A percentile compares a stretch with the other conserved stretches of the same genome.
Conservation (phyloP, 2,113 vertebrate genomes). For the Peucedramus taeniatus region DNA sequence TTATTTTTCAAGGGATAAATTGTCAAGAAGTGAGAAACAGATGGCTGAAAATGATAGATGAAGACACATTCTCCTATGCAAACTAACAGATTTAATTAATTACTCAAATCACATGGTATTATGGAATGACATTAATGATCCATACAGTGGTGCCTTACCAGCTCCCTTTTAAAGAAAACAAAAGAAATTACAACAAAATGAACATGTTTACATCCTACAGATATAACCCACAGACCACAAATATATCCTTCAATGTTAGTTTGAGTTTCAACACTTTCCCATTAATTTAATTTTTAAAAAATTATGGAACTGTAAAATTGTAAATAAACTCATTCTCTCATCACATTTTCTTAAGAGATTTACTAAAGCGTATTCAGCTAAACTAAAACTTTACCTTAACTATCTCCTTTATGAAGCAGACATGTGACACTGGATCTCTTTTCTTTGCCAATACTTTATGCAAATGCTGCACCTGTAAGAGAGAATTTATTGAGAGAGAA, state of each 20-base stretch:
- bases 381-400: slow-evolving; percentile 80
- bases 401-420: slow-evolving; percentile 97
- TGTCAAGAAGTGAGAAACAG: slow-evolving; percentile 51
- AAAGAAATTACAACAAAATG: neutral
- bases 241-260: neutral
- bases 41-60: slow-evolving; percentile 32
- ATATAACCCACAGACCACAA: neutral
- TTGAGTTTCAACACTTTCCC: neutral
- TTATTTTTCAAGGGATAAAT: slow-evolving; percentile 41
- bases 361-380: neutral
- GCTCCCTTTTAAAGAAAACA: slow-evolving; percentile 11
- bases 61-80: slow-evolving; percentile 5
- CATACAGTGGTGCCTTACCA: slow-evolving; percentile 2
- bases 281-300: neutral
- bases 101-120: slow-evolving; percentile 29
- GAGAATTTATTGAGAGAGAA: neutral
- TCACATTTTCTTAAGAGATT: neutral
- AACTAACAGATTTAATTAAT: slow-evolving; percentile 48
- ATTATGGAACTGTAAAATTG: neutral
- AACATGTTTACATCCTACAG: neutral
- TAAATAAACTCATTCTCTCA: neutral
- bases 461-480: slow-evolving; percentile 90
- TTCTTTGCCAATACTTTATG: slow-evolving; percentile 95
- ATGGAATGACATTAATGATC: slow-evolving; percentile 33
- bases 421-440: slow-evolving; percentile 93